phyloP scores from a whole-genome alignment of 1,140 invertebrate genomes.

The Drosophila repleta region DNA sequence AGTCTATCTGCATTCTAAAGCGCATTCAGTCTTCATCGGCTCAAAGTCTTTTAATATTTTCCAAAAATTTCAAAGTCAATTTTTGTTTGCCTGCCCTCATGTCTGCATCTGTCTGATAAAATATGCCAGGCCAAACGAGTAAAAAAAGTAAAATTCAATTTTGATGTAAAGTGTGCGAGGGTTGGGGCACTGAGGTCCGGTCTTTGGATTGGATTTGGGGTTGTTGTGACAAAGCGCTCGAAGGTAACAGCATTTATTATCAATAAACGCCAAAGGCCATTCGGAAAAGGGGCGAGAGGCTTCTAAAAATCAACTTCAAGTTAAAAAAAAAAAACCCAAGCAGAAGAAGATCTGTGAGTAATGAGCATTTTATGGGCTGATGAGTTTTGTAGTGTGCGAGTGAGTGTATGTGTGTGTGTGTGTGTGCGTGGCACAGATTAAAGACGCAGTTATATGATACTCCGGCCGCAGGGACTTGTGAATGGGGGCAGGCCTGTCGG shows the following conservation, averaged over 20 bases:
- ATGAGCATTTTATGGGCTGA: constrained; percentile 50
- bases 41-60: neutral
- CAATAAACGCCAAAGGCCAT: constrained; percentile 33
- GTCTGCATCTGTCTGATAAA: constrained; percentile 40
- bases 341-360: constrained; percentile 10
- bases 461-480: constrained; percentile 6
- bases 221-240: constrained; percentile 9
- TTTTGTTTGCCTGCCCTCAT: constrained; percentile 6
- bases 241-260: constrained; percentile 39
- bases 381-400: constrained; percentile 26
- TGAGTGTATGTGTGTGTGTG: neutral
- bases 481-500: constrained; percentile 10
- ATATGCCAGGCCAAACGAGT: constrained; percentile 15
- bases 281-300: constrained; percentile 9
- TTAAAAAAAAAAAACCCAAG: constrained; percentile 1
- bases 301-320: constrained; percentile 19
- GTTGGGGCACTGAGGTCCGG: constrained; percentile 9
- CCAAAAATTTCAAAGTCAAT: constrained; percentile 21
- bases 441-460: constrained; percentile 42
- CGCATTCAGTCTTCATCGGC: neutral
- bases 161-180: constrained; percentile 8
- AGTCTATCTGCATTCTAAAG: neutral
- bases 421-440: constrained; percentile 52
- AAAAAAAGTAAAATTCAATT: constrained; percentile 33
- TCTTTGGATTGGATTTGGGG: constrained; percentile 16